These are phyloP conservation scores for Aleiodes alternator DNA, from an alignment of 2,888 invertebrate species.

Conservation along the genomic window DNA sequence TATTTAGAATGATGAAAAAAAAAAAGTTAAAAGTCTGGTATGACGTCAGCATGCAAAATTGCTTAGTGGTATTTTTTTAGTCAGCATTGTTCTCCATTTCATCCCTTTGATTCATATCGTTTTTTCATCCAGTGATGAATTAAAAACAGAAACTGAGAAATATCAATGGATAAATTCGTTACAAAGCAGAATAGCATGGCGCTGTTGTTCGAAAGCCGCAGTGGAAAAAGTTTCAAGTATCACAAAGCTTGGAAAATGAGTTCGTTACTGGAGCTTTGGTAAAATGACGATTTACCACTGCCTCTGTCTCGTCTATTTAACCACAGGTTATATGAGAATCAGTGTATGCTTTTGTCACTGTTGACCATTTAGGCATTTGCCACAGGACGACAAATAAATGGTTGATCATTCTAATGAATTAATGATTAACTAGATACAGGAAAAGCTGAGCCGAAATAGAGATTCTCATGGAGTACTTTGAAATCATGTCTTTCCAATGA, in stretches of 20 bases:
- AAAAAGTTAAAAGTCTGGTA: no score
- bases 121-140: no score
- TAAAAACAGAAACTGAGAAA: not conserved
- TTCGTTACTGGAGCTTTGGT: conserved; percentile 30
- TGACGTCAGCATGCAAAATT: no score
- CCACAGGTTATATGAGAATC: conserved; percentile 22
- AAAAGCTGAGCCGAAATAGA: no score
- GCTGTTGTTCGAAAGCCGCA: not conserved
- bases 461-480: no score
- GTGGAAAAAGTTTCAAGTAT: conserved; percentile 37
- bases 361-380: not conserved
- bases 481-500: no score
- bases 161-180: conserved; percentile 41
- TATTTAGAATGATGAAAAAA: conserved; percentile 25
- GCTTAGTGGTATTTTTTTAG: no score
- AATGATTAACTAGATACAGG: not conserved
- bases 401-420: conserved; percentile 33
- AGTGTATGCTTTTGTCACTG: conserved; percentile 1
- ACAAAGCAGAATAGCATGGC: not conserved
- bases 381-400: conserved; percentile 35
- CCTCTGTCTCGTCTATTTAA: conserved; percentile 35
- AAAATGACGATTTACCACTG: conserved; percentile 24
- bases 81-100: not conserved
- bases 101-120: no score
- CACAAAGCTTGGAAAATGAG: conserved; percentile 33